Evolutionary conservation across 2,797 vertebrate species (phyloP).

Genomic region (Melanotaenia maccullochi): DNA sequence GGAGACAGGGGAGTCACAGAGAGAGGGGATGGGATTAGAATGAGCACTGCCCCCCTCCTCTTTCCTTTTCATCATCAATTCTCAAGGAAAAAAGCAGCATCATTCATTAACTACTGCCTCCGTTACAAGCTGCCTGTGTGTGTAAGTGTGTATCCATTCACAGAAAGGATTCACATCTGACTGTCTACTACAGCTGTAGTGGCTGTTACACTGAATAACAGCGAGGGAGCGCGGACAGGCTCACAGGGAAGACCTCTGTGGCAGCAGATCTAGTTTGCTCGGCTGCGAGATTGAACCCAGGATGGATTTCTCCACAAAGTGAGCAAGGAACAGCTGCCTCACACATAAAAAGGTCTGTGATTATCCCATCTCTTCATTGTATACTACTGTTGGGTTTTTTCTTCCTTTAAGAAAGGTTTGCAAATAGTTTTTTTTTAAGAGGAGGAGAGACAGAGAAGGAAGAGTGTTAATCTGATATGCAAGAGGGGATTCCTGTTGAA

Average conservation of each 20-base stretch:
- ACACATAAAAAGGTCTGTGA: constrained; percentile 66
- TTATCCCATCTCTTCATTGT: constrained; percentile 2
- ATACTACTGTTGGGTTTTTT: background rate
- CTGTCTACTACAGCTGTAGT: constrained; percentile 42
- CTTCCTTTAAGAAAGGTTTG: constrained; percentile 17
- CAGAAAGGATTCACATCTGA: constrained; percentile 31
- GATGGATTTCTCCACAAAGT: constrained; percentile 72
- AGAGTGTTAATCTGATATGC: constrained; percentile 21
- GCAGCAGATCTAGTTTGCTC: constrained; percentile 63
- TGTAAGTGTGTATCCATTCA: constrained; percentile 39
- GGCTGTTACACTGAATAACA: constrained; percentile 38
- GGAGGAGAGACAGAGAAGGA: background rate
- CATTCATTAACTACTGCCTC: constrained; percentile 42
- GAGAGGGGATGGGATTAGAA: constrained; percentile 38
- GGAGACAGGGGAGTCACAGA: constrained; percentile 23
- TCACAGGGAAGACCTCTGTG: constrained; percentile 49
- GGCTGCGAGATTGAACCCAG: constrained; percentile 55
- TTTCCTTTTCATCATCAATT: constrained; percentile 27
- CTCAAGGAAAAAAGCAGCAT: constrained; percentile 20
- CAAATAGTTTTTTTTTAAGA: constrained; percentile 15
- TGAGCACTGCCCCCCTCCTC: constrained; percentile 19
- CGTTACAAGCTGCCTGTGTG: constrained; percentile 21
- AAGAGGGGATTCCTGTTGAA: constrained; percentile 12
- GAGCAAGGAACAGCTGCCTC: constrained; percentile 41
- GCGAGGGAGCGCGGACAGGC: constrained; percentile 17